Percentiles rank a stretch among this genome's conserved stretches.
Evolutionary conservation across 2,797 vertebrate genomes (phyloP).

Genomic region (Siniperca scherzeri): DNA sequence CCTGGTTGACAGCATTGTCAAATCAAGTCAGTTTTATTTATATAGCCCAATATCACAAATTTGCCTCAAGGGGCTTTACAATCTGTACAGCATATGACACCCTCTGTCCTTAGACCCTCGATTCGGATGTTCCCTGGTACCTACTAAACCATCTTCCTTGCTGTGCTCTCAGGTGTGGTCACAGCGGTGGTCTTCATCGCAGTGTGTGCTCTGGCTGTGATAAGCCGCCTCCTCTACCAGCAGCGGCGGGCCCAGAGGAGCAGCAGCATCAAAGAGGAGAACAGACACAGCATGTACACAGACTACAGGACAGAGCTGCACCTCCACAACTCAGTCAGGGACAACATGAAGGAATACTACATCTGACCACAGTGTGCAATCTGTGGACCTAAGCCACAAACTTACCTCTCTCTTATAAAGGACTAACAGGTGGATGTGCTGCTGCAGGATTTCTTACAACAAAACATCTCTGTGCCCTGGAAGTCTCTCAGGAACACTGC

Average conservation of each 20-base stretch:
- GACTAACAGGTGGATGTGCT: slow-evolving; percentile 46
- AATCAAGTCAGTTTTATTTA: no score
- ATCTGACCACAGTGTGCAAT: slow-evolving; percentile 85
- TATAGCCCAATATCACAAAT: no score
- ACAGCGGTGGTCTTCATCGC: slow-evolving; percentile 94
- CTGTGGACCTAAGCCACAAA: slow-evolving; percentile 47
- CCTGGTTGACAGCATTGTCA: neutral
- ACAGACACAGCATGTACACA: slow-evolving; percentile 88
- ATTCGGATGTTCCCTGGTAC: neutral
- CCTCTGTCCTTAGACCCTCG: no score
- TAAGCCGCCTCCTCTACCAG: slow-evolving; percentile 93
- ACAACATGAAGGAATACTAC: slow-evolving; percentile 97
- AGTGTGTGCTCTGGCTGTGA: slow-evolving; percentile 90
- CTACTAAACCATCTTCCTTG: slow-evolving; percentile 11
- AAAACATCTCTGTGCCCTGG: slow-evolving; percentile 50
- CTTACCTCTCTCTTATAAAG: slow-evolving; percentile 62
- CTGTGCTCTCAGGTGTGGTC: slow-evolving; percentile 89
- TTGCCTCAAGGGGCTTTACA: no score
- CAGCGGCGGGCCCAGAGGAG: slow-evolving; percentile 89
- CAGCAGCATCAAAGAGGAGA: slow-evolving; percentile 86
- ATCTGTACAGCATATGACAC: no score
- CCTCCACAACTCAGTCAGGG: slow-evolving; percentile 92
- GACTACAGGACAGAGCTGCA: slow-evolving; percentile 89
- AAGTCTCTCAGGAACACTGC: slow-evolving; percentile 49
- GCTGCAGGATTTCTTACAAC: slow-evolving; percentile 49